Conservation (phyloP, 2,797 vertebrate species). For the Setipinna tenuifilis region DNA sequence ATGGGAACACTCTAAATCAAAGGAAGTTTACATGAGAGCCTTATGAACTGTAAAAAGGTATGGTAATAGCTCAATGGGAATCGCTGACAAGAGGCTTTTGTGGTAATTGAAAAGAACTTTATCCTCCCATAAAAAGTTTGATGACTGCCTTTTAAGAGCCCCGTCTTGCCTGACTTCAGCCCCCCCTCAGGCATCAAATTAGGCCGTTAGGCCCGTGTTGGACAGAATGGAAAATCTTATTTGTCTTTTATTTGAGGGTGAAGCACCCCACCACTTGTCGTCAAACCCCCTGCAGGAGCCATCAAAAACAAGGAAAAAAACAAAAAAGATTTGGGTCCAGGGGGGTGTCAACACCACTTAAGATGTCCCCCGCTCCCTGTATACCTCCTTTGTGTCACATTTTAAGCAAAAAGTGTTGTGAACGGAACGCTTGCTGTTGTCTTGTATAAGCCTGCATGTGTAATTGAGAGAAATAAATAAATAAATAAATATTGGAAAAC, state of each 20-base stretch:
- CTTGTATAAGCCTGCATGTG: too few relatives aligned
- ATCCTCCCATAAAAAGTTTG: constrained; percentile 40
- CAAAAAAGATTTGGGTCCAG: background rate
- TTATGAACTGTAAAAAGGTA: constrained; percentile 33
- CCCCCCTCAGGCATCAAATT: constrained; percentile 16
- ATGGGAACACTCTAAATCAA: background rate
- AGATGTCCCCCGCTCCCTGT: background rate
- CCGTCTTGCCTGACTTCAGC: constrained; percentile 7
- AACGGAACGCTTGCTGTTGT: background rate
- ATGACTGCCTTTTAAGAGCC: constrained; percentile 32
- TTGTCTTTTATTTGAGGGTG: constrained; percentile 1
- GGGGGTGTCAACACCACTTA: background rate
- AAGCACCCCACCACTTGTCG: background rate
- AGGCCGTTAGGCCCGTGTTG: constrained; percentile 13
- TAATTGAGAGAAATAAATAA: background rate
- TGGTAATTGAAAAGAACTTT: constrained; percentile 49
- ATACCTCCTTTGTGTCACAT: background rate
- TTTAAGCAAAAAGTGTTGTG: background rate
- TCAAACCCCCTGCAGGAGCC: background rate
- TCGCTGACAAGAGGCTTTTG: constrained; percentile 38
- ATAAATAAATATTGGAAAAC: background rate
- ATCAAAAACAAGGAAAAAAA: background rate
- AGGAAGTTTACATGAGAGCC: background rate
- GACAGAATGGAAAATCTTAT: constrained; percentile 7
- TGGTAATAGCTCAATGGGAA: constrained; percentile 26